A percentile compares a stretch with the other conserved stretches of the same genome.
Conservation (phyloP, 1,140 invertebrate species). For the Himalopsyche phryganea region DNA sequence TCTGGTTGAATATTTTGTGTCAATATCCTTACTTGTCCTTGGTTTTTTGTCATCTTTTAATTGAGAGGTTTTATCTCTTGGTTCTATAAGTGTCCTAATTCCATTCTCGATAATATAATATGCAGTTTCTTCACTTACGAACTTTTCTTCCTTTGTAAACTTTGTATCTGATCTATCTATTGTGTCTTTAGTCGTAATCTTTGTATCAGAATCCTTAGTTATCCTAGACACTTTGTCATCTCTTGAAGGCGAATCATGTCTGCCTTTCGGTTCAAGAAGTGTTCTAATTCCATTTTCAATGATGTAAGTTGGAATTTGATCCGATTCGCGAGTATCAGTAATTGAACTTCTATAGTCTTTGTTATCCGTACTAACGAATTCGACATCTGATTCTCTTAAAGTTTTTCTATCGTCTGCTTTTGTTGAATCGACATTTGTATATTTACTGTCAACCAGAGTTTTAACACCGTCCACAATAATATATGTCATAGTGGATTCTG, state of each 20-base stretch:
- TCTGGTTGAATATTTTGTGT: not conserved
- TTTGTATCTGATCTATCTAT: not conserved
- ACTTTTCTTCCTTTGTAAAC: not conserved
- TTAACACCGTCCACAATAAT: slow-evolving; percentile 17
- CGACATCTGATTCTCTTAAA: not conserved
- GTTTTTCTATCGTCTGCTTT: slow-evolving; percentile 2
- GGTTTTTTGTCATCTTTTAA: slow-evolving; percentile 7
- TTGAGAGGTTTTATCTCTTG: not conserved
- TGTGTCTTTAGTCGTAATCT: not conserved
- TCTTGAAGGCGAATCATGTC: not conserved
- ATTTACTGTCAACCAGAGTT: slow-evolving; percentile 16
- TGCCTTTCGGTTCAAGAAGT: not conserved
- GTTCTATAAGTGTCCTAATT: not conserved
- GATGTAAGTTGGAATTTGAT: not conserved
- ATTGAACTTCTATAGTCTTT: slow-evolving; percentile 1
- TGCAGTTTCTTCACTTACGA: not conserved
- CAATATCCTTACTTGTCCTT: slow-evolving; percentile 3
- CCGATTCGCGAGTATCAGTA: not conserved
- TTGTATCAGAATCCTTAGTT: not conserved
- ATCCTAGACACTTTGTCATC: not conserved
- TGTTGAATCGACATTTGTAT: not conserved
- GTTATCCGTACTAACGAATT: not conserved
- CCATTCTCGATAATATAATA: slow-evolving; percentile 8
- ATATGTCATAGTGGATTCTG: not conserved
- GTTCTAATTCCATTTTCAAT: slow-evolving; percentile 11